Base-by-base conservation (phyloP, 2,888 invertebrate genomes). In the Tinea trinotella region DNA sequence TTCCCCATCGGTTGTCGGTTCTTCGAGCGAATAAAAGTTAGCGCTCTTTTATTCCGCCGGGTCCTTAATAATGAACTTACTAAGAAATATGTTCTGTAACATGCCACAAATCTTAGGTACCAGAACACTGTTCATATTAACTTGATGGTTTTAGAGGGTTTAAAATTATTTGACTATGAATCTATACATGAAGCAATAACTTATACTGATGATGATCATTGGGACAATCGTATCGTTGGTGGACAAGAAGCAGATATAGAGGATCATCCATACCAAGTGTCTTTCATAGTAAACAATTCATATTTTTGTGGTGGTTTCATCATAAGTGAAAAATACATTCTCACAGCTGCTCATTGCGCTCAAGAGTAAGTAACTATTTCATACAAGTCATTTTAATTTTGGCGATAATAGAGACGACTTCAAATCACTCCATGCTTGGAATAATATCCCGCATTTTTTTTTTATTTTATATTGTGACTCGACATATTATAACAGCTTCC, bases 261-360 rank as follows among this genome's bases (percentile, higher is more conserved):
- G 18, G 74, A 82, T 24, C 71, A 78, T 54, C 86, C 86, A 0
- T 74, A 79, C 61, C 86, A 87, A 61, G 78, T 82, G 2, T 85
- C 85, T 0, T 77, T 86, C 17, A 70, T 81, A 19, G 76, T 74
- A 4, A 74, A 80, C 61, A 73, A 78, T 52, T 69, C 70, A 0
- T 87, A 73, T 57, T 78, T 79, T 59, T 88, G 87, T 53, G 87
- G 87, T 0, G 87, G 87, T 0, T 78, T 81, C 56, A 83, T 88
- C 6, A 64, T 87, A 44, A 84, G 78, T 52, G 66, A 76, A 52
- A 66, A 71, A 12, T 83, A 77, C 57, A 77, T 87, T 10, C 20
- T 83, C n/a, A 86, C 87, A 0, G 87, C 87, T 0, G 87, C 67
- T 0, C 87, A 87, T 62, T 88, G 87, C 54, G 74, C 83, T 3